Percentiles rank a stretch among this genome's conserved stretches.
These are phyloP conservation scores for Troilus luridus DNA, from an alignment of 2,888 invertebrate genomes.

Conservation along the genomic window DNA sequence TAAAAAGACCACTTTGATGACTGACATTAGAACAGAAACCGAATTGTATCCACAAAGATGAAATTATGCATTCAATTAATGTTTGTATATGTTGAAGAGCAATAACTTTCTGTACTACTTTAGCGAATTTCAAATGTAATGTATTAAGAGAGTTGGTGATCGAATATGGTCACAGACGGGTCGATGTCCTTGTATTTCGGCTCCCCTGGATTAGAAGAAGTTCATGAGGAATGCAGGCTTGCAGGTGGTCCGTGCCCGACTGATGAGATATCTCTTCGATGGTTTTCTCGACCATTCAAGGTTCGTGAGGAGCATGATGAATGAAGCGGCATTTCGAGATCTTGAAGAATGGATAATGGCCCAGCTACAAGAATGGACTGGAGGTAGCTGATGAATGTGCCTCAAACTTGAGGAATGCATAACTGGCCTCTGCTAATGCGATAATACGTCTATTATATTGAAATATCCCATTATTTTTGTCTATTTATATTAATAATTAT, in stretches of 20 bases:
- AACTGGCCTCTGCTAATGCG: neutral
- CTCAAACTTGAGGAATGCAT: neutral
- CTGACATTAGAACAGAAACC: too few species aligned
- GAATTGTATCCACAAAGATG: too few species aligned
- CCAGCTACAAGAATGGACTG: neutral
- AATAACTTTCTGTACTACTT: neutral
- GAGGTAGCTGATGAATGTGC: neutral
- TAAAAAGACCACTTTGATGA: too few species aligned
- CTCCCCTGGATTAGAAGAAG: neutral
- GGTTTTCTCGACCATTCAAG: neutral
- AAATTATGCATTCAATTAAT: too few species aligned
- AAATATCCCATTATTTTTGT: neutral
- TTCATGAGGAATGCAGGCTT: neutral
- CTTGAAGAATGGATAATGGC: constrained; percentile 18
- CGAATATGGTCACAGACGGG: neutral
- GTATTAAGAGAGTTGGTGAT: neutral
- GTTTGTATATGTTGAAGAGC: too few species aligned
- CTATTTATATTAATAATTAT: too few species aligned
- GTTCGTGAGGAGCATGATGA: neutral
- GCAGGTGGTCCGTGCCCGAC: neutral
- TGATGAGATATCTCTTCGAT: neutral
- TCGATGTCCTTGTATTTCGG: constrained; percentile 14
- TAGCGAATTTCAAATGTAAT: neutral
- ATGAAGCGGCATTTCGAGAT: neutral
- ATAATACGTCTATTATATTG: neutral